Evolutionary conservation across 2,888 invertebrate genomes (phyloP), one percentile per base, ranked within the genome.

Genomic region (Drosophila mimetica): DNA sequence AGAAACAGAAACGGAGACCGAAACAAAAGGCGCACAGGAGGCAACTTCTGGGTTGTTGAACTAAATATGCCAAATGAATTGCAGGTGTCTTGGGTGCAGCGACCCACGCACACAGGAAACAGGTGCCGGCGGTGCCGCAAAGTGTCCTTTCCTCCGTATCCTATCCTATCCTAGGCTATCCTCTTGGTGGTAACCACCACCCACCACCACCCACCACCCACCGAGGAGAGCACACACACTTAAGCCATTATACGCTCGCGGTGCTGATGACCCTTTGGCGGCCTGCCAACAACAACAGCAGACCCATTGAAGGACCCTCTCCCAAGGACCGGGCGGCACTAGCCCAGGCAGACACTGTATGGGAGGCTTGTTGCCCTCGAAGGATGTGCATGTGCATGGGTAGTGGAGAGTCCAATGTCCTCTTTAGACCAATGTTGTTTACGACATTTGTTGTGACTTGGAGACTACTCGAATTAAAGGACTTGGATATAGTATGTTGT

Each of bases 251-350:
- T 57, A 53, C 39, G 71, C 55, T 60, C 60, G 55, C 52, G 55
- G 60, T 66, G 75, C 60, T 77, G 77, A 79, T 80, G 79, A 74
- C 75, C 80, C 79, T 71, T 69, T 75, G 69, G 61, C 70, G 69
- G 65, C 22, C 39, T 34, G 48, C 52, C 36, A 53, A 36, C 47
- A 48, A 22, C 44, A 60, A 37, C 60, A 28, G 28, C 8, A 36
- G 9, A 11, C 39, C 39, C 16, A 14, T 9, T 39, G 18, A 39
- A 39, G 36, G 44, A 28, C 28, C 18, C 48, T 36, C 4, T 6
- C 25, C 16, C 2, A 36, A 36, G 36, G 55, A 54, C 53, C 48
- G 1, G 11, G 16, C 36, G 25, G 25, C 6, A 25, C 25, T 25
- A n/a, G n/a, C n/a, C n/a, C n/a, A n/a, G n/a, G n/a, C n/a, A n/a